These are phyloP conservation scores for Muscina levida DNA, from an alignment of 2,888 invertebrate genomes.

Conservation along the genomic window DNA sequence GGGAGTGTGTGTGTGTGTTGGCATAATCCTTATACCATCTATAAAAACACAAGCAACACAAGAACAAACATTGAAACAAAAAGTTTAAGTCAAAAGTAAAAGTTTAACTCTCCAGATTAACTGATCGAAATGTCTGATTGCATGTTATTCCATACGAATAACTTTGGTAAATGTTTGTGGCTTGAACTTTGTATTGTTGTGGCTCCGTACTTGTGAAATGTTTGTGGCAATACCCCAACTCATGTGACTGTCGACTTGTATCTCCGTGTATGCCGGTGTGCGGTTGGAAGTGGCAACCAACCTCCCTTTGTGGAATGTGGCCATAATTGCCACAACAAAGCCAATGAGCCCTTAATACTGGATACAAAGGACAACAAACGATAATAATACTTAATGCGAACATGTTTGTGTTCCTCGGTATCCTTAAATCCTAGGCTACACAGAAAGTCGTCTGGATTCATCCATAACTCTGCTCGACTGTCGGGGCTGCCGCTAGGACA, in stretches of 20 bases:
- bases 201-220: conserved; percentile 12
- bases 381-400: conserved; percentile 27
- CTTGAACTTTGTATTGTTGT: conserved; percentile 35
- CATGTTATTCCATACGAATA: background rate
- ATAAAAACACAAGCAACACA: background rate
- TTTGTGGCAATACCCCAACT: no score
- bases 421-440: background rate
- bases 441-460: background rate
- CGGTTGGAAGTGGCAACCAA: conserved; percentile 2
- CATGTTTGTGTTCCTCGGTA: background rate
- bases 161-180: conserved; percentile 37
- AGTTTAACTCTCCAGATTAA: conserved; percentile 71
- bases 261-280: background rate
- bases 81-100: conserved; percentile 58
- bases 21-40: background rate
- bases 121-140: conserved; percentile 8
- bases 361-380: conserved; percentile 19
- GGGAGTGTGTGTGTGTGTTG: conserved; percentile 5
- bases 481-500: background rate
- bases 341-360: conserved; percentile 4
- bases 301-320: conserved; percentile 26
- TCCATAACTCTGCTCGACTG: background rate
- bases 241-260: no score
- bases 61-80: conserved; percentile 5
- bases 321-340: conserved; percentile 31